Evolutionary conservation across 2,113 vertebrate genomes (phyloP).

Genomic region (Campylomormyrus numenius): DNA sequence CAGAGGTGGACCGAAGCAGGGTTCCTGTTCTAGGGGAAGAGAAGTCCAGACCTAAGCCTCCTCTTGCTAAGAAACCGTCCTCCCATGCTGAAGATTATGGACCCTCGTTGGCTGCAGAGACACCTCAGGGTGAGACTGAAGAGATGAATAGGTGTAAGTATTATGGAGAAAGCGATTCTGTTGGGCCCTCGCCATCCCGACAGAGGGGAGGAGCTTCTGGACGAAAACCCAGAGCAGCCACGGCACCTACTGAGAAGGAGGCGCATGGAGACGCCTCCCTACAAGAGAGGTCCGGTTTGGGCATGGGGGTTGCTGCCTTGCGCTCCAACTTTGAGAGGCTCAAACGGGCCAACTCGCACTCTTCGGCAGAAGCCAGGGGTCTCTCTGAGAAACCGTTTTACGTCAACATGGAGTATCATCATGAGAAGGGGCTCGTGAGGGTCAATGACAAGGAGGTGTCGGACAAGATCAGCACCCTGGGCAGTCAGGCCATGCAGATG

Average conservation of each 20-base stretch:
- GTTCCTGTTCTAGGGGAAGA: conserved; percentile 60
- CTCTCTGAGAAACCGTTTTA: conserved; percentile 73
- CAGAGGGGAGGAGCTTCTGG: conserved; percentile 46
- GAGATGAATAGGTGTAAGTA: conserved; percentile 53
- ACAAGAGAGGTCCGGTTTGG: conserved; percentile 74
- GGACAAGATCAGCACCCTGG: conserved; percentile 80
- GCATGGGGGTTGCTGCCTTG: conserved; percentile 80
- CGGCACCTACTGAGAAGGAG: conserved; percentile 33
- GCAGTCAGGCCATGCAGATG: conserved; percentile 91
- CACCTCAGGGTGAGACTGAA: conserved; percentile 42
- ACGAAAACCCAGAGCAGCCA: conserved; percentile 25
- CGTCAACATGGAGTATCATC: conserved; percentile 92
- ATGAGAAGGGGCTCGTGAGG: conserved; percentile 83
- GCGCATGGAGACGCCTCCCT: conserved; percentile 51
- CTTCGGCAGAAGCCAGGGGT: conserved; percentile 57
- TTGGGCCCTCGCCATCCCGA: conserved; percentile 46
- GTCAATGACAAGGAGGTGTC: conserved; percentile 90
- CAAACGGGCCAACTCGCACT: conserved; percentile 73
- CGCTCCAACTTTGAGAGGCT: conserved; percentile 87
- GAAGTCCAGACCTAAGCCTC: conserved; percentile 67
- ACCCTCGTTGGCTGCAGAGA: conserved; percentile 56
- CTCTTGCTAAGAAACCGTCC: conserved; percentile 67
- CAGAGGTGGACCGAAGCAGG: conserved; percentile 42
- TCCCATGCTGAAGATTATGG: conserved; percentile 73
- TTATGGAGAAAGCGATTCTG: conserved; percentile 49